Base-by-base conservation (phyloP, 2,888 invertebrate species). In the Lasioglossum zephyrum region DNA sequence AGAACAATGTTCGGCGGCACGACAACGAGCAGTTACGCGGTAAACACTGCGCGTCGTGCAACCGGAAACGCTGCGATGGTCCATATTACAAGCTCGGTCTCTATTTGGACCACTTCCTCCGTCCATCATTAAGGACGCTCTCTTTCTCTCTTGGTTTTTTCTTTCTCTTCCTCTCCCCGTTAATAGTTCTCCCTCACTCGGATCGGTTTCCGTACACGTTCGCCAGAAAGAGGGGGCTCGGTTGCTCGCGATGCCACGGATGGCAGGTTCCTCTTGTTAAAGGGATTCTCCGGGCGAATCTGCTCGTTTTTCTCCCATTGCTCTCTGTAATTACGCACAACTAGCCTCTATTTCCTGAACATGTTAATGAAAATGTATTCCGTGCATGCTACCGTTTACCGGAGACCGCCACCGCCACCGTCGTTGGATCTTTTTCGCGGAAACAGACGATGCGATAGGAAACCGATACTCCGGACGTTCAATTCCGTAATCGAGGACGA, bases 221-320 rank as follows among this genome's bases (percentile, higher is more conserved):
- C 57, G 22, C 16, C 53, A 53, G 26, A 49, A n/a, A 77, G 60
- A 74, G 60, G 60, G 26, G 18, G n/a, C 31, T 36, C 9, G 18
- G 66, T 18, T 66, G 63, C 66, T 72, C 77, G 47, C 79, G 66
- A 22, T 76, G 82, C 77, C 73, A 88, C 84, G 89, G 89, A 88
- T 88, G 86, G 87, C 69, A 88, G 88, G 72, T 53, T 85, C 73
- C 77, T 84, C 88, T 89, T 81, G 86, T 89, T 89, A 89, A 85
- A 86, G 78, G 79, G 83, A 83, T 89, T 82, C 85, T 39, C 83
- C 83, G 82, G 84, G 82, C 89, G 84, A 88, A 80, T 88, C 89
- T 74, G 80, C 77, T 85, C 85, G 82, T 88, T 89, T 89, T 89
- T 89, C 89, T 89, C 83, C 85, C 83, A 88, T 86, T 81, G 86